phyloP scores from a whole-genome alignment of 2,797 vertebrate species.

The Brachyalestes nurse region DNA sequence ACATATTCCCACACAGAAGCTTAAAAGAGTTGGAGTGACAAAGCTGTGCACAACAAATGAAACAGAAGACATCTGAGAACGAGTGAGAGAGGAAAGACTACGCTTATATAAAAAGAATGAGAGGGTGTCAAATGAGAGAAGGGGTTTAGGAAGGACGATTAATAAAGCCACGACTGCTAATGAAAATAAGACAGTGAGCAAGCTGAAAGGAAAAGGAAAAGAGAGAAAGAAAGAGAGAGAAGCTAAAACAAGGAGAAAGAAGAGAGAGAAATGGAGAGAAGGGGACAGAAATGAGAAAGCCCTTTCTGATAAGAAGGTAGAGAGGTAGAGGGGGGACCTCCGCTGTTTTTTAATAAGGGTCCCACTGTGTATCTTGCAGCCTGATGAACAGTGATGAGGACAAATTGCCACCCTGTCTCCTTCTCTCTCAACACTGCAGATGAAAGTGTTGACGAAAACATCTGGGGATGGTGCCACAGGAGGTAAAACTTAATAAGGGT shows the following conservation, averaged over 20 bases:
- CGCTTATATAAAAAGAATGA: conserved; percentile 11
- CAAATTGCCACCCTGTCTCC: conserved; percentile 1
- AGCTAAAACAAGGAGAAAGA: conserved; percentile 6
- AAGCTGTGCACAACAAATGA: conserved; percentile 30
- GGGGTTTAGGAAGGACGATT: too few species aligned
- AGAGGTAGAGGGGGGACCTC: conserved; percentile 3
- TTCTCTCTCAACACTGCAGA: background rate
- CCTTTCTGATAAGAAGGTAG: background rate
- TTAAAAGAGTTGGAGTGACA: conserved; percentile 22
- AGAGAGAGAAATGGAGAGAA: conserved; percentile 22
- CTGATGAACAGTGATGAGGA: conserved; percentile 26
- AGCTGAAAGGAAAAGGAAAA: background rate
- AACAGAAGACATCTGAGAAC: conserved; percentile 15
- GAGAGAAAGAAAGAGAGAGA: conserved; percentile 1
- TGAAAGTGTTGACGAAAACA: background rate
- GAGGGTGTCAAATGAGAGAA: background rate
- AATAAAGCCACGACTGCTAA: conserved; percentile 12
- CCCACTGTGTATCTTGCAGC: conserved; percentile 30
- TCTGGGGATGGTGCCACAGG: background rate
- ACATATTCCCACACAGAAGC: conserved; percentile 33
- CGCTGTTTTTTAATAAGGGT: conserved; percentile 49
- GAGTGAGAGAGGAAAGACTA: conserved; percentile 3
- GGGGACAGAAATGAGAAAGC: too few species aligned
- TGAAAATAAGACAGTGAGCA: conserved; percentile 11
- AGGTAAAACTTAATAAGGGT: background rate